These are phyloP conservation scores for Acyrthosiphon pisum DNA, from an alignment of 1,140 invertebrate species.

Conservation along the genomic window DNA sequence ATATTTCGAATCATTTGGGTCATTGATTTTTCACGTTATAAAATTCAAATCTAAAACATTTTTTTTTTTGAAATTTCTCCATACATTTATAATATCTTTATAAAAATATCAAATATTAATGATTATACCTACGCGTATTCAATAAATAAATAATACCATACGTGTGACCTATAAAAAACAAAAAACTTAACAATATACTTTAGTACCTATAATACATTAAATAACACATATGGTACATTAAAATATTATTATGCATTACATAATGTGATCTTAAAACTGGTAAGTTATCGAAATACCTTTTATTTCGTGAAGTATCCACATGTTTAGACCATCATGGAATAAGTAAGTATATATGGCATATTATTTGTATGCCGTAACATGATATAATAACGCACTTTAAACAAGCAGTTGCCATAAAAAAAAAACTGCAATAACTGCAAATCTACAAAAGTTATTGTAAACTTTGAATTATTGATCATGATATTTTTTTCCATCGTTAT, in stretches of 20 bases:
- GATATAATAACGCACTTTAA: not conserved
- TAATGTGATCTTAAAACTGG: not conserved
- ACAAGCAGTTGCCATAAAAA: slow-evolving; percentile 1
- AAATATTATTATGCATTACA: not conserved
- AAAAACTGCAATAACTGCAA: slow-evolving; percentile 10
- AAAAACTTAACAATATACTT: not conserved
- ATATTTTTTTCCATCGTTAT: not conserved
- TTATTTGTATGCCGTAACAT: not conserved
- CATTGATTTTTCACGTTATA: not conserved
- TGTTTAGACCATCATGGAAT: not conserved
- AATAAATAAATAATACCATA: not conserved
- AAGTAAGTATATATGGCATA: not conserved
- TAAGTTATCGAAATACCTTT: not conserved
- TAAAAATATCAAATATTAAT: not conserved
- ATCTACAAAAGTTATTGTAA: slow-evolving; percentile 33
- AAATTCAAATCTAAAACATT: not conserved
- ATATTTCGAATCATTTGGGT: not conserved
- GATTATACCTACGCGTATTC: not conserved
- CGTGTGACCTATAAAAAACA: not conserved
- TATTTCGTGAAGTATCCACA: not conserved
- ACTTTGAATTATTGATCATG: slow-evolving; percentile 41
- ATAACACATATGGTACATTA: not conserved
- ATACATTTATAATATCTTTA: not conserved
- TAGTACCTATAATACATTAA: not conserved
- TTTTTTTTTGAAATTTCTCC: not conserved